Base-by-base conservation (phyloP, 1,140 invertebrate genomes). In the Brachionus asplanchnoidis region DNA sequence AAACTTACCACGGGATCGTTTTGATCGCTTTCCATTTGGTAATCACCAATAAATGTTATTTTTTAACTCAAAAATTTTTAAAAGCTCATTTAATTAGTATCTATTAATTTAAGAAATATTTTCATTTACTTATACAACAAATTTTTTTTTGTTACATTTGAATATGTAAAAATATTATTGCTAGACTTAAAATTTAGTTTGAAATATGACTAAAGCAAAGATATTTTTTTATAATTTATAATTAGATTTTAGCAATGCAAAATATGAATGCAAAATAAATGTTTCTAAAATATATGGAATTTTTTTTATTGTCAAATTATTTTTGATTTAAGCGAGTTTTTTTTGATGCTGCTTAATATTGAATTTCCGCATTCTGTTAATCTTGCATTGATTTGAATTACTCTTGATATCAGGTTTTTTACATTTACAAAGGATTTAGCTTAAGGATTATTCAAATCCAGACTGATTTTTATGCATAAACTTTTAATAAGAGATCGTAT, bases 221-320 rank as follows among this genome's bases (percentile, higher is more conserved):
- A 68, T 32, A 73, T 73, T 68, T 68, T 36, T 36, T 40, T 73
- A 73, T 73, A 73, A 73, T 73, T 73, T 73, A 73, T 73, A 42
- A 73, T 73, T 32, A 68, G 32, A 68, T 40, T 14, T 40, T 73
- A 42, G 36, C 11, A 40, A 40, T 68, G 11, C 66, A 12, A 32
- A 14, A 14, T 36, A 36, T 68, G 66, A 73, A 73, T 73, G 68
- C 68, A 73, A 73, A 73, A 73, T 73, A 17, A 42, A 68, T 68
- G 28, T 68, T 60, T 11, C 17, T 60, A 60, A 60, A 60, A 60
- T 20, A 20, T 5, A 60, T 60, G 53, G 53, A 60, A 60, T 60
- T 60, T 56, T n/a, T 60, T 60, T 36, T 36, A 36, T 36, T 60
- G 53, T 60, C 53, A 60, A 60, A 60, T 60, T 60, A 60, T 6